Base-by-base conservation (phyloP, 2,113 vertebrate genomes). In the Rostratula benghalensis region DNA sequence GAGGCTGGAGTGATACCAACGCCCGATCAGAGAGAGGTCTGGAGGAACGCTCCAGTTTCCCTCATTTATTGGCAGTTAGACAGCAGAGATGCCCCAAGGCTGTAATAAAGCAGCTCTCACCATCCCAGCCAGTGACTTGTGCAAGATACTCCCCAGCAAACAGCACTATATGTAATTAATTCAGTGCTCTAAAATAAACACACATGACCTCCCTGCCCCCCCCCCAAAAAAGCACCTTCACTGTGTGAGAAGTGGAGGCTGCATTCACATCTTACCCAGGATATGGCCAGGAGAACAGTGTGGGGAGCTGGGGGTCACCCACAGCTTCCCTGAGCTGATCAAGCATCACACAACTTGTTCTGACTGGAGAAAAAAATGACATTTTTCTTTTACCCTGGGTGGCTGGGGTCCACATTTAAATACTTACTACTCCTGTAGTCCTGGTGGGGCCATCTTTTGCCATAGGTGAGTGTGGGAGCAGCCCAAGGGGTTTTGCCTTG, bases 221-320 rank as follows among this genome's bases (percentile, higher is more conserved):
- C 24, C 3, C 12, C 11, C 1, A 28, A 57, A 57, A 13, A 43
- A 73, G 19, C 82, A 73, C 57, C 78, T 68, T 18, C 25, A 27
- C 4, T 5, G 23, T 3, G 39, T 39, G 39, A 39, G 39, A 54
- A 22, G 37, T 8, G 84, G 39, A 70, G 56, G 31, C 64, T 77
- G n/a, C 4, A 4, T 5, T 35, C 19, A 3, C 75, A 70, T 64
- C 22, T 87, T 5, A 11, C 18, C 51, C 69, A 59, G 53, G 63
- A 12, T 1, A 28, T 25, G n/a, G 61, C 57, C 63, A 43, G 10
- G 7, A 46, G 63, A 71, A 3, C 41, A 2, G 0, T 0, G 3
- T 5, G 35, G 27, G 76, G 59, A 69, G 27, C n/a, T 1, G 1
- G 50, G 50, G 60, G 69, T 13, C 73, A 7, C n/a, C 43, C 2